A percentile compares a stretch with the other conserved stretches of the same genome.
Evolutionary conservation across 1,140 invertebrate species (phyloP).

Genomic region (Trichomalopsis sarcophagae): DNA sequence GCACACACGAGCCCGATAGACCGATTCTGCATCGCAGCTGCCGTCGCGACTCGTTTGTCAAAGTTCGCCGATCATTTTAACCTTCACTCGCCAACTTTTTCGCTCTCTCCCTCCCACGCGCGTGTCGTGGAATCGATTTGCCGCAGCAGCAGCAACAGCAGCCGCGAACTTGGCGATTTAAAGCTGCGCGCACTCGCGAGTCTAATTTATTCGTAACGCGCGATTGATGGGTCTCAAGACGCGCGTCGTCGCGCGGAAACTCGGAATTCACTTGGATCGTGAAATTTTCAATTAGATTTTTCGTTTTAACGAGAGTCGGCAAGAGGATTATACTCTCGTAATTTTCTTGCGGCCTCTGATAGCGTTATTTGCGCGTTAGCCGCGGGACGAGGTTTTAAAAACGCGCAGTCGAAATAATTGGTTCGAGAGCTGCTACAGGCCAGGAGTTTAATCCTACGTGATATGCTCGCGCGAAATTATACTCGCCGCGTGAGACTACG

Average conservation of each 20-base stretch:
- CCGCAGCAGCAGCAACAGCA: neutral
- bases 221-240: conserved; percentile 17
- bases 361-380: too few relatives aligned
- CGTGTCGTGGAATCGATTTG: conserved; percentile 51
- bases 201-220: conserved; percentile 36
- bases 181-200: neutral
- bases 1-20: neutral
- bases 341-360: too few relatives aligned
- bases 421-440: neutral
- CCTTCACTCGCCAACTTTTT: conserved; percentile 47
- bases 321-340: too few relatives aligned
- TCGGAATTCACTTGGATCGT: neutral
- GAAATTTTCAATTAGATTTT: neutral
- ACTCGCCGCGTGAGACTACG: too few relatives aligned
- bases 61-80: conserved; percentile 62
- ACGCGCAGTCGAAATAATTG: conserved; percentile 1
- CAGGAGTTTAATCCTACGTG: too few relatives aligned
- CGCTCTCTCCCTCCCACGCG: neutral
- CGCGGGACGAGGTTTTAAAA: neutral
- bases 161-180: neutral
- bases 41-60: conserved; percentile 58
- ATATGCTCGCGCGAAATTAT: too few relatives aligned
- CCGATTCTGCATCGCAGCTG: conserved; percentile 28
- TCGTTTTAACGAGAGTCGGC: neutral
- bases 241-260: neutral